These are phyloP conservation scores for Eolophus roseicapilla DNA, from an alignment of 2,113 vertebrate species.

Conservation along the genomic window DNA sequence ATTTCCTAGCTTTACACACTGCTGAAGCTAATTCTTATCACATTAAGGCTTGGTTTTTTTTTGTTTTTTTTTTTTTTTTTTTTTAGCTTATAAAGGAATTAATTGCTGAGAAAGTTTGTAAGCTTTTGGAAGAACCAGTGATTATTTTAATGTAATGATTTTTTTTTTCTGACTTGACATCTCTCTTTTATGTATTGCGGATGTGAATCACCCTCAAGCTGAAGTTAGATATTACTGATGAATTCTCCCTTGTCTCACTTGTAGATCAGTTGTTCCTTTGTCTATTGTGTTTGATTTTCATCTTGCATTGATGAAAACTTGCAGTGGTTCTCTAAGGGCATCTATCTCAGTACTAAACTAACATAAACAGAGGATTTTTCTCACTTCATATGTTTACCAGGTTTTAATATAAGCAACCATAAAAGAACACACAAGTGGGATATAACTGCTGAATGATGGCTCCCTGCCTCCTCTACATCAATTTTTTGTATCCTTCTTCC, in stretches of 20 bases:
- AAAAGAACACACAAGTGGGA: not conserved
- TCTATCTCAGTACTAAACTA: not conserved
- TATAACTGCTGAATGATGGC: not conserved
- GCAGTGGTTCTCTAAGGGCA: not conserved
- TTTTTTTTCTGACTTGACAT: not conserved
- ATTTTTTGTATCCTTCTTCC: not conserved
- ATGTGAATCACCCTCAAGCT: not conserved
- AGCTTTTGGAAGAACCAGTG: not conserved
- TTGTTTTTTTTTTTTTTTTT: not conserved
- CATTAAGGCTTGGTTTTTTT: not conserved
- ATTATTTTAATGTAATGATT: not conserved
- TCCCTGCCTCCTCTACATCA: not conserved
- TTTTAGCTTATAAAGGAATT: not conserved
- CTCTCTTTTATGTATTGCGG: not conserved
- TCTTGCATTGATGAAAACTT: not conserved
- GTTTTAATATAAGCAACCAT: not conserved
- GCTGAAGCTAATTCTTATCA: not conserved
- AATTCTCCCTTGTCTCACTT: not conserved
- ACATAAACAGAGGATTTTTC: not conserved
- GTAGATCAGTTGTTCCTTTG: not conserved
- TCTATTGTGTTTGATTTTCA: not conserved
- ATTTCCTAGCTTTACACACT: not conserved
- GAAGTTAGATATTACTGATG: not conserved
- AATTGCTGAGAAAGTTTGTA: not conserved
- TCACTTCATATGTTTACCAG: not conserved